Evolutionary conservation across 2,888 invertebrate species (phyloP).

Genomic region (Xestia rhomboidea): DNA sequence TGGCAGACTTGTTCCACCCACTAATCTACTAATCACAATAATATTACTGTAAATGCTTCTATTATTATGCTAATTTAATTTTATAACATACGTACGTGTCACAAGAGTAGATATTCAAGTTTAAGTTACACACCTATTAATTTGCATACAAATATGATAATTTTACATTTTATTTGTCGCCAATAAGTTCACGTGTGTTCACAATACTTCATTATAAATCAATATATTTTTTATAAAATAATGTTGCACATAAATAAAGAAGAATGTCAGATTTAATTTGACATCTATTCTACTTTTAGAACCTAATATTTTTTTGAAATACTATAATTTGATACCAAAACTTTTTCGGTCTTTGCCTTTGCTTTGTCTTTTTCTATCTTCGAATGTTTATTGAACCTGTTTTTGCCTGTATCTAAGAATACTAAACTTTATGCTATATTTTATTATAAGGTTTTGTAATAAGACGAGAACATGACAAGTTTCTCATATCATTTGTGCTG

Average conservation of each 20-base stretch:
- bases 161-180: not conserved
- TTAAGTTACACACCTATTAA: not conserved
- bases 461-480: not conserved
- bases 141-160: constrained; percentile 32
- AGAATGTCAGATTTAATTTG: not conserved
- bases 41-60: too few species aligned
- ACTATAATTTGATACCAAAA: not conserved
- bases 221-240: not conserved
- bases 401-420: not conserved
- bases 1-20: too few species aligned
- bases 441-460: not conserved
- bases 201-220: not conserved
- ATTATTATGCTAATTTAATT: constrained; percentile 29
- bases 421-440: not conserved
- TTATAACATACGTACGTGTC: constrained; percentile 1
- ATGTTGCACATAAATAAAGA: not conserved
- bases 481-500: constrained; percentile 22
- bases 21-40: too few species aligned
- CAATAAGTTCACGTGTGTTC: not conserved
- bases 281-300: not conserved
- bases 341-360: not conserved
- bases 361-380: not conserved
- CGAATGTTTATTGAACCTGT: not conserved
- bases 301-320: not conserved
- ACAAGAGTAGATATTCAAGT: constrained; percentile 5